These are phyloP conservation scores for Zoanthus sansibaricus DNA, from an alignment of 92 coral and sea anemone species.

Conservation along the genomic window DNA sequence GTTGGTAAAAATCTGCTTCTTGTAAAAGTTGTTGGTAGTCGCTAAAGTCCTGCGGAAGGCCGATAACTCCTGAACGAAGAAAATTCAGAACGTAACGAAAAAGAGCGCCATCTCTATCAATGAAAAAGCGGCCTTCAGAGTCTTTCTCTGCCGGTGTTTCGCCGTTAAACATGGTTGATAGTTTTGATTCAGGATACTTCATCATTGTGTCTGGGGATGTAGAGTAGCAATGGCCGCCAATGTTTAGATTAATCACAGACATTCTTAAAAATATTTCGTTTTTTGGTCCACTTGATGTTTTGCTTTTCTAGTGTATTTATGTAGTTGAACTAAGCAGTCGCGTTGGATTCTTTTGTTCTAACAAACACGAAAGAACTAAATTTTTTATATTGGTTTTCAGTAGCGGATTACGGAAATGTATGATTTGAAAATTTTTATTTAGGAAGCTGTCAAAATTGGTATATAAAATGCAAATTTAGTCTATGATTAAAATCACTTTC, in stretches of 20 bases:
- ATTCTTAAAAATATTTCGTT: background rate
- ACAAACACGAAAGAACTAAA: background rate
- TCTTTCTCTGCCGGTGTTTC: constrained; percentile 1
- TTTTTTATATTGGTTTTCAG: background rate
- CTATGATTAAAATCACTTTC: background rate
- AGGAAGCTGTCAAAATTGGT: constrained; percentile 34
- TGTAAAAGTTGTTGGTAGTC: constrained; percentile 45
- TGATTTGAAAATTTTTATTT: background rate
- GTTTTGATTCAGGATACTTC: constrained; percentile 66
- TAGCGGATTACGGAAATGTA: background rate
- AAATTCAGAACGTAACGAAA: constrained; percentile 45
- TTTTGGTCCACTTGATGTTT: background rate
- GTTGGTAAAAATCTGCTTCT: constrained; percentile 40
- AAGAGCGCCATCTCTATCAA: constrained; percentile 51
- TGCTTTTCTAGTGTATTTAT: background rate
- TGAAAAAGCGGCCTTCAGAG: constrained; percentile 21
- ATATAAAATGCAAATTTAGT: constrained; percentile 28
- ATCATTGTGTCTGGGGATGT: constrained; percentile 76
- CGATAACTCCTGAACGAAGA: constrained; percentile 40
- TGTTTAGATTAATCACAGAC: constrained; percentile 70
- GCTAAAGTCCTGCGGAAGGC: constrained; percentile 25
- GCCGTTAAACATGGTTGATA: constrained; percentile 21
- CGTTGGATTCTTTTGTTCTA: too few relatives aligned
- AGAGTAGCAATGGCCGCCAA: constrained; percentile 79
- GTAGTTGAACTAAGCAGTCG: background rate